A percentile compares a stretch with the other conserved stretches of the same genome.
These are phyloP conservation scores for Troglohyphantes excavatus DNA, from an alignment of 2,888 invertebrate genomes.

Conservation along the genomic window DNA sequence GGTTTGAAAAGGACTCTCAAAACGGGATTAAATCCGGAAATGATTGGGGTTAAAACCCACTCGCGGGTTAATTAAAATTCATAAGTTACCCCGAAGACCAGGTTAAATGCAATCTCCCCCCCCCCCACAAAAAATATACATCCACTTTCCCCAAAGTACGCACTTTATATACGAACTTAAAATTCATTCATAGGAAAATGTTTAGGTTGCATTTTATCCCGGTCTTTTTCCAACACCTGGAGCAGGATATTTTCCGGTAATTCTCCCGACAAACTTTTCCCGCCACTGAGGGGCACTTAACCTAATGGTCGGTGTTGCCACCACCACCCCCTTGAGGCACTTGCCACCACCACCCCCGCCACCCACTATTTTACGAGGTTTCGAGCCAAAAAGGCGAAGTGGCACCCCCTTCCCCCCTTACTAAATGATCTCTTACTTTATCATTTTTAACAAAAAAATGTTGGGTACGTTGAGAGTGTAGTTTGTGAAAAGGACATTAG, in stretches of 20 bases:
- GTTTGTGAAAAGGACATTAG: slow-evolving; percentile 19
- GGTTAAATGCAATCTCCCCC: not conserved
- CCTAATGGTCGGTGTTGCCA: slow-evolving; percentile 5
- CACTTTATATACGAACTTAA: no score
- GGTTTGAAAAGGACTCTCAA: not conserved
- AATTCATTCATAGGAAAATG: no score
- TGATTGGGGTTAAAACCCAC: not conserved
- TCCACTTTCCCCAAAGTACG: no score
- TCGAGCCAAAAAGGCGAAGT: no score
- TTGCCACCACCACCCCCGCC: no score
- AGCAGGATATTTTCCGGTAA: slow-evolving; percentile 12
- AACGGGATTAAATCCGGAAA: slow-evolving; percentile 40
- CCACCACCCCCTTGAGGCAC: no score
- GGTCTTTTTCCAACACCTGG: no score
- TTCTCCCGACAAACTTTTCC: slow-evolving; percentile 27
- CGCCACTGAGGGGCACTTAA: slow-evolving; percentile 41
- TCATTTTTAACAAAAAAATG: no score
- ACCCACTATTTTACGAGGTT: no score
- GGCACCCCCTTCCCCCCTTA: no score
- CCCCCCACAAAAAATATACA: not conserved
- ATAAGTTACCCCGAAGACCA: slow-evolving; percentile 20
- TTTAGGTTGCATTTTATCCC: no score
- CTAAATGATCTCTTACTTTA: no score
- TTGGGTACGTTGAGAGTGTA: not conserved
- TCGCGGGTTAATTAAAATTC: slow-evolving; percentile 57